These are phyloP conservation scores for Myiotriccus ornatus DNA, from an alignment of 2,797 vertebrate species.

Conservation along the genomic window DNA sequence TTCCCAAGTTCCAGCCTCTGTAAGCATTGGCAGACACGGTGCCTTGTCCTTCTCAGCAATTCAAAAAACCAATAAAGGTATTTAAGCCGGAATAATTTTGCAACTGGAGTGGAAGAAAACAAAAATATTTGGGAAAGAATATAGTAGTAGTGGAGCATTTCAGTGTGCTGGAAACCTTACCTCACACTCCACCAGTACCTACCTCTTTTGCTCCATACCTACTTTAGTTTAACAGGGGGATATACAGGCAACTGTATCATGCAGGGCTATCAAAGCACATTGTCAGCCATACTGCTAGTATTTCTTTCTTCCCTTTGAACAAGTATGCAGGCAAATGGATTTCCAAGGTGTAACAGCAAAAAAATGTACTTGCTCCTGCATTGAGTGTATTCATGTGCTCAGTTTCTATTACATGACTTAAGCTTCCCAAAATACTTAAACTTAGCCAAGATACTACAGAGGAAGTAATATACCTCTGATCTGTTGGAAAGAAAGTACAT, in stretches of 20 bases:
- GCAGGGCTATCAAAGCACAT: neutral
- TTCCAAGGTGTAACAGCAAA: neutral
- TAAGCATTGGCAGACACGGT: neutral
- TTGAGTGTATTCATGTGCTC: neutral
- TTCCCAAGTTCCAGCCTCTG: neutral
- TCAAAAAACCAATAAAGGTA: neutral
- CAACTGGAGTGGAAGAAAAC: neutral
- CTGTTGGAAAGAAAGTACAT: neutral
- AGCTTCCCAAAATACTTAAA: neutral
- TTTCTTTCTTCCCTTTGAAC: neutral
- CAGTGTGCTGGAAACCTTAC: neutral
- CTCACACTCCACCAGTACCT: neutral
- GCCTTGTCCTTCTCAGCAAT: neutral
- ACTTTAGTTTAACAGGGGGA: neutral
- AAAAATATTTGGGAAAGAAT: neutral
- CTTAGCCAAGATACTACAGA: neutral
- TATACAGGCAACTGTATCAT: rapidly evolving
- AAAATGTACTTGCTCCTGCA: neutral
- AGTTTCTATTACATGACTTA: neutral
- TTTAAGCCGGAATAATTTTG: neutral
- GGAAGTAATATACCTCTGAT: neutral
- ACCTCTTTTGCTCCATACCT: neutral
- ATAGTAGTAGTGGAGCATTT: neutral
- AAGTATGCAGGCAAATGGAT: neutral
- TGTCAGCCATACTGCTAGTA: neutral